Percentiles rank a stretch among this genome's conserved stretches.
These are phyloP conservation scores for Tinea semifulvella DNA, from an alignment of 2,888 invertebrate species.

Conservation along the genomic window DNA sequence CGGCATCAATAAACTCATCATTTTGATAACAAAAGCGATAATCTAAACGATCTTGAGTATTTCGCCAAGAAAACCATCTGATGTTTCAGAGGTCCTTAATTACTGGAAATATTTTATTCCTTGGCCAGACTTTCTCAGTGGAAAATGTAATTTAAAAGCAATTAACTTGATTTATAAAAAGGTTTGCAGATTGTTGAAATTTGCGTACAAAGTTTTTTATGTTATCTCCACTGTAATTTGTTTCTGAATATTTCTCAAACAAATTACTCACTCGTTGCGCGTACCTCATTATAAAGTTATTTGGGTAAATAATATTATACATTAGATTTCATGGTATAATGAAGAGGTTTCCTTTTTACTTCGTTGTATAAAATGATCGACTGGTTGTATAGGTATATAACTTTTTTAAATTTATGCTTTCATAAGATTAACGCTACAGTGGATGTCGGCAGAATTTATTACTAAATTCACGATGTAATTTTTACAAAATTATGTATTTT, in stretches of 20 bases:
- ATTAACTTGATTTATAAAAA: constrained; percentile 22
- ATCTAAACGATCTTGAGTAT: not conserved
- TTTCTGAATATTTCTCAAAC: not conserved
- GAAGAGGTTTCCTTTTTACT: no score
- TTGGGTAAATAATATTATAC: no score
- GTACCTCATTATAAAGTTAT: no score
- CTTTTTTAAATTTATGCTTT: no score
- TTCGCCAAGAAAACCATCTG: constrained; percentile 17
- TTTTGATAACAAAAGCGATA: constrained; percentile 5
- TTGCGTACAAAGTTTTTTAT: constrained; percentile 2
- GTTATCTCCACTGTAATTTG: constrained; percentile 9
- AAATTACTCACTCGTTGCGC: not conserved
- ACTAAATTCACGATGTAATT: no score
- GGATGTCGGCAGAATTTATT: no score
- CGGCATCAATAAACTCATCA: constrained; percentile 1
- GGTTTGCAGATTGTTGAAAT: constrained; percentile 10
- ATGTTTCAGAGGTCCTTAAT: constrained; percentile 22
- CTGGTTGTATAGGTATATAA: no score
- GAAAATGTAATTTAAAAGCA: constrained; percentile 22
- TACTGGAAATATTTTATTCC: constrained; percentile 22
- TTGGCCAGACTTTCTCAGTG: constrained; percentile 20
- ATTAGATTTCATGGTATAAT: no score
- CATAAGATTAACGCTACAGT: no score
- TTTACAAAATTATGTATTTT: no score
- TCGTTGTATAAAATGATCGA: no score